phyloP scores from a whole-genome alignment of 2,113 vertebrate genomes.

The Electrona antarctica region DNA sequence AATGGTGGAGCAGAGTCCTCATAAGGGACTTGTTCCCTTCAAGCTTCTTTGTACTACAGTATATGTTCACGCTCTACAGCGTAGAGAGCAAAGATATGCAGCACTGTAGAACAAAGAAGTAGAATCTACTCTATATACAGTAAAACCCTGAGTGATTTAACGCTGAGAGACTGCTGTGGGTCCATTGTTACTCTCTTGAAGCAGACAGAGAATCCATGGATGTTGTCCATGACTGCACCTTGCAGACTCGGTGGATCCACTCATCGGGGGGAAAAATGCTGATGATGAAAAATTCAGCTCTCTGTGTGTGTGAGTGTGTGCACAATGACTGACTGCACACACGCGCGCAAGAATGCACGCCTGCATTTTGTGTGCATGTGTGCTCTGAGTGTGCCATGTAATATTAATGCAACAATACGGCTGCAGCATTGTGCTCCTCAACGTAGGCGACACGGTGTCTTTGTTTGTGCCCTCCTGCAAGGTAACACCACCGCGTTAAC shows the following conservation, averaged over 20 bases:
- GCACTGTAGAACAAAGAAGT: too few species aligned
- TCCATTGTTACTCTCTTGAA: slow-evolving; percentile 8
- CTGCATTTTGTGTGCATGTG: neutral
- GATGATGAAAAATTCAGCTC: slow-evolving; percentile 28
- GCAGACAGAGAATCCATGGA: neutral
- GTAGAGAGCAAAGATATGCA: neutral
- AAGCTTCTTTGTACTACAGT: neutral
- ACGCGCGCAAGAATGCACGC: neutral
- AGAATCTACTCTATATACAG: too few species aligned
- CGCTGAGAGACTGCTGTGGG: too few species aligned
- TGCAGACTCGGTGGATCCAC: neutral
- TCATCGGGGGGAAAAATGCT: slow-evolving; percentile 47
- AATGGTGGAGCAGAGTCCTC: neutral
- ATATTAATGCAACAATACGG: slow-evolving; percentile 50
- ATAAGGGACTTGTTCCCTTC: neutral
- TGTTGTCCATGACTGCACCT: slow-evolving; percentile 21
- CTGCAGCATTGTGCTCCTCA: slow-evolving; percentile 20
- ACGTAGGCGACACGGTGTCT: slow-evolving; percentile 4
- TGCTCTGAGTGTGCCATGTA: slow-evolving; percentile 15
- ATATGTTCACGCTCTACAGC: neutral
- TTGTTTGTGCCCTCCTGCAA: slow-evolving; percentile 31
- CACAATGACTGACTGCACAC: too few species aligned
- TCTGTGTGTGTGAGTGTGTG: too few species aligned
- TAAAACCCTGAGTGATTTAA: too few species aligned
- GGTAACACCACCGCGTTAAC: slow-evolving; percentile 32